A percentile compares a stretch with the other conserved stretches of the same genome.
Conservation (phyloP, 1,140 invertebrate genomes). For the Maniola jurtina region DNA sequence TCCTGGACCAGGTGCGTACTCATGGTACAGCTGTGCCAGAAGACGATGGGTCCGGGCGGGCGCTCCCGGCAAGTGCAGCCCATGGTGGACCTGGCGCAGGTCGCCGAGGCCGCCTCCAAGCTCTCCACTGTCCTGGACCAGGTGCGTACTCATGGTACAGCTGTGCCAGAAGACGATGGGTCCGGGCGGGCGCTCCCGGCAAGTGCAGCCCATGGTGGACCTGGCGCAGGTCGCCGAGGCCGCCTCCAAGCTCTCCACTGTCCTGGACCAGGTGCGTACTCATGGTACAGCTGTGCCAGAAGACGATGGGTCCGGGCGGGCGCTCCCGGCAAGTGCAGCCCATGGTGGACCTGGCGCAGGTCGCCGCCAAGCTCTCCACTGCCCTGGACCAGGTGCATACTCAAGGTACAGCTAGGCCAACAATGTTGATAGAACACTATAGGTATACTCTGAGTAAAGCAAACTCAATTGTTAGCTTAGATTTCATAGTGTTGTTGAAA, state of each 20-base stretch:
- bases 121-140: constrained; percentile 88
- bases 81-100: constrained; percentile 91
- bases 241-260: constrained; percentile 85
- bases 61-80: constrained; percentile 85
- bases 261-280: constrained; percentile 85
- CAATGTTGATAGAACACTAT: too few relatives aligned
- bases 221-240: constrained; percentile 91
- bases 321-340: constrained; percentile 85
- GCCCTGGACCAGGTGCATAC: constrained; percentile 86
- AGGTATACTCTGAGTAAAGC: too few relatives aligned
- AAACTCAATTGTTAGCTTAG: too few relatives aligned
- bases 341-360: constrained; percentile 91
- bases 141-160: constrained; percentile 54
- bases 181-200: constrained; percentile 65
- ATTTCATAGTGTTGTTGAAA: too few relatives aligned
- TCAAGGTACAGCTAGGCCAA: too few relatives aligned
- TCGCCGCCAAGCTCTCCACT: constrained; percentile 86
- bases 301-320: constrained; percentile 78
- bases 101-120: constrained; percentile 89
- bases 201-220: constrained; percentile 90
- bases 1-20: constrained; percentile 83
- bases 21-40: constrained; percentile 82
- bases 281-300: constrained; percentile 74
- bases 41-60: constrained; percentile 78
- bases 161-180: constrained; percentile 86